These are phyloP conservation scores for Ophioderma brevispina DNA, from an alignment of 35 echinoderm and acorn worm species.

Conservation along the genomic window DNA sequence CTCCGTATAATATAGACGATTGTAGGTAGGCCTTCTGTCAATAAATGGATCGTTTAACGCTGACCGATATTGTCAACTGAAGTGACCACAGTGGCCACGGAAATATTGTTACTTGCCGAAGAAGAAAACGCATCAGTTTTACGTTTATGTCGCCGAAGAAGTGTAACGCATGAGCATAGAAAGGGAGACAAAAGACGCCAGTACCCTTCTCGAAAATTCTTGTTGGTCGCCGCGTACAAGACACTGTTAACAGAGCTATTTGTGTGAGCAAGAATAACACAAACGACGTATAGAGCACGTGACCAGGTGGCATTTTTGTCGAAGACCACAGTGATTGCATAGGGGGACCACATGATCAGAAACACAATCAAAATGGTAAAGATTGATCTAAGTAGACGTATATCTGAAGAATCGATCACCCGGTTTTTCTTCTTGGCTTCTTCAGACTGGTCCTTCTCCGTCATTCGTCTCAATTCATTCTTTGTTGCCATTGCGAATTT, in stretches of 20 bases:
- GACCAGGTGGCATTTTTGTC: constrained; percentile 50
- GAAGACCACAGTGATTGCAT: constrained; percentile 66
- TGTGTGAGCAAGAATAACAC: constrained; percentile 47
- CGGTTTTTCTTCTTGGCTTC: background rate
- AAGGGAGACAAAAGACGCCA: background rate
- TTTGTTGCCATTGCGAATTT: constrained; percentile 45
- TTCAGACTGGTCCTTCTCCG: background rate
- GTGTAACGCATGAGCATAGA: background rate
- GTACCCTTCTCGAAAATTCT: constrained; percentile 74
- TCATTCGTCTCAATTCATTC: background rate
- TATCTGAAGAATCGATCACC: constrained; percentile 25
- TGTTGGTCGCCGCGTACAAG: constrained; percentile 77
- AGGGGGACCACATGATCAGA: constrained; percentile 79
- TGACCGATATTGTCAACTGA: too few species aligned
- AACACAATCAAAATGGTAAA: constrained; percentile 77
- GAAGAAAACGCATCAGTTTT: background rate
- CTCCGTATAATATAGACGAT: too few species aligned
- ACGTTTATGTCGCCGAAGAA: background rate
- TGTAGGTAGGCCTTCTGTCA: too few species aligned
- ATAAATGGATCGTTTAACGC: too few species aligned
- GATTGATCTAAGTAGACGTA: constrained; percentile 63
- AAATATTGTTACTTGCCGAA: background rate
- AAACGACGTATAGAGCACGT: constrained; percentile 51
- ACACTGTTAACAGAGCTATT: constrained; percentile 84
- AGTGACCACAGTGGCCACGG: too few species aligned